Base-by-base conservation (phyloP, 2,113 vertebrate genomes). In the Sigmodon hispidus region DNA sequence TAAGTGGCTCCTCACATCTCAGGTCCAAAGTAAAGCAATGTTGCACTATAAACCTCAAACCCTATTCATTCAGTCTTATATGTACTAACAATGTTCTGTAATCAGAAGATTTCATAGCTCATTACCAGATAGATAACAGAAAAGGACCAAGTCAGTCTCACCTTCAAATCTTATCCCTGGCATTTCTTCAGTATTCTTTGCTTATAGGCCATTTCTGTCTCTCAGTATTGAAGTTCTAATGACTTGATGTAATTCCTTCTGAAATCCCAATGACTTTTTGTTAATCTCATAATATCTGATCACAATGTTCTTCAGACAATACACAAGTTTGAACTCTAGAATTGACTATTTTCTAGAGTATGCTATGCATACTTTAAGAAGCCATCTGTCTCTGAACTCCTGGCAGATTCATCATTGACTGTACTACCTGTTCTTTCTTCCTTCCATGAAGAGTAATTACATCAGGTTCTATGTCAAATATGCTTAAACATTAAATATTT, bases 141-240 rank as follows among this genome's bases (percentile, higher is more conserved):
- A 7, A 45, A 40, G n/a, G 80, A 29, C 70, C 40, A 73, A 43
- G 40, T 43, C n/a, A 73, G 40, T 43, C 21, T 73, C 21, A 43
- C 70, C 43, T 73, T 73, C n/a, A 73, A 73, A 73, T 10, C n/a
- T 22, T 73, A 10, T 43, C n/a, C 8, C 7, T 72, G 79, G 40
- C 34, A 36, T 81, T 26, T 76, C 11, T 69, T 40, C 43, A 16
- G 21, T 29, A 57, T 67, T 21, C 17, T 72, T 75, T 29, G 17
- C 31, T 26, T 70, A 11, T 22, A 52, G 0, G 3, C 31, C n/a
- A 65, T 24, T 59, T 3, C 0, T 6, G 24, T n/a, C 36, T 61
- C 15, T 4, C 10, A 34, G 22, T 16, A 8, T 8, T 12, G 31
- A 6, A n/a, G 0, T 63, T 63, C 43, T 81, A 57, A 92, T 31